Evolutionary conservation across 1,140 invertebrate species (phyloP).

Genomic region (Ladona fulva): DNA sequence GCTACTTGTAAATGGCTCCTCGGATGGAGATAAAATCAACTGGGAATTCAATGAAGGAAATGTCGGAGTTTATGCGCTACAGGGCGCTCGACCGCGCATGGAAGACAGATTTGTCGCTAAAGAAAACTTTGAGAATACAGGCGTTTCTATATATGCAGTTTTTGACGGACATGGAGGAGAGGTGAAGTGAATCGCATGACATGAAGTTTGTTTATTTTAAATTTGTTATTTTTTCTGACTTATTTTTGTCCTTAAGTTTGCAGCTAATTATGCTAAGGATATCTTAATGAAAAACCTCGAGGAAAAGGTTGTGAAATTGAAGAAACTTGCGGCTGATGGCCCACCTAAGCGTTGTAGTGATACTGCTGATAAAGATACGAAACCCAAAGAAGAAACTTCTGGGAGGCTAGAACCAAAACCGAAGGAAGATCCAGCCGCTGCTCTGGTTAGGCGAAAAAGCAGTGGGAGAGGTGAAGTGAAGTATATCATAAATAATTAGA

Average conservation of each 20-base stretch:
- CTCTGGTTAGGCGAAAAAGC: conserved; percentile 43
- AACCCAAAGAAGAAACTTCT: conserved; percentile 37
- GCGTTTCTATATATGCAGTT: conserved; percentile 78
- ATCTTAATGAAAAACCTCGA: conserved; percentile 67
- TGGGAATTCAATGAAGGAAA: conserved; percentile 68
- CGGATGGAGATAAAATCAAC: conserved; percentile 48
- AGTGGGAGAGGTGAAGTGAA: conserved; percentile 54
- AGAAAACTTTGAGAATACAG: conserved; percentile 52
- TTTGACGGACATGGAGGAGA: conserved; percentile 94
- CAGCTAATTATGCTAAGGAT: conserved; percentile 80
- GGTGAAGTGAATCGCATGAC: conserved; percentile 34
- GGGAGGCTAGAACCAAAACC: conserved; percentile 21
- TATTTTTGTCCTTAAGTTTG: conserved; percentile 51
- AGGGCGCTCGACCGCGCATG: conserved; percentile 81
- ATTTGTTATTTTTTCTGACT: conserved; percentile 15
- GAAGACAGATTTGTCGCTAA: conserved; percentile 84
- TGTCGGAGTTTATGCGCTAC: conserved; percentile 77
- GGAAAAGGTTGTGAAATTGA: conserved; percentile 61
- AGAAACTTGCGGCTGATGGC: conserved; percentile 50
- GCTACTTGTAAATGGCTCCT: conserved; percentile 22
- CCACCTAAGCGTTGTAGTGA: conserved; percentile 26
- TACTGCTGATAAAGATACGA: conserved; percentile 33
- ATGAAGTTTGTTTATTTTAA: neutral
- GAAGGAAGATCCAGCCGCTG: conserved; percentile 29
- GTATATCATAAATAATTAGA: neutral